Base-by-base conservation (phyloP, 2,888 invertebrate species). In the Pachymerium ferrugineum region DNA sequence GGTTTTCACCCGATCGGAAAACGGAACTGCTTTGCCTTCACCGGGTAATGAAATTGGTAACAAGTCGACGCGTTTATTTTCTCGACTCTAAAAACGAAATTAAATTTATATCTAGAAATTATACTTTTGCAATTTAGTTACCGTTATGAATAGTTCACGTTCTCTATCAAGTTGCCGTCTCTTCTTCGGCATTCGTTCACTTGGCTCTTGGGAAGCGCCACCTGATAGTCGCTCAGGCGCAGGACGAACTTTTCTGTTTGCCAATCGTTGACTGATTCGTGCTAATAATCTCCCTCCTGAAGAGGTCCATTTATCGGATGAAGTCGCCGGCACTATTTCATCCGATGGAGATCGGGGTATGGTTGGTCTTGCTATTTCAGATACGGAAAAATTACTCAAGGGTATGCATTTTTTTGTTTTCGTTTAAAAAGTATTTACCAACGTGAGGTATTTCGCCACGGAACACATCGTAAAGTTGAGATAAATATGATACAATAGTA, bases 391-490 rank as follows among this genome's bases (percentile, higher is more conserved):
- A 29, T 68, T 68, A 22, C 4, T 68, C n/a, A 25, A 19, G 10
- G 5, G 6, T 10, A 10, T 10, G 3, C 14, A 12, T 6, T 10
- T 67, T 12, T 10, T 12, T 12, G 12, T 10, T 35, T 35, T 35
- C 38, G 10, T n/a, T n/a, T n/a, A n/a, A 38, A 29, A 5, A 19
- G 3, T 2, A 25, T 74, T 6, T 72, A 76, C 76, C 76, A 62
- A 90, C 87, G 79, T 90, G 89, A 5, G 95, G 94, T 79, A 94
- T 92, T 83, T 96, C 94, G 68, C 94, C 93, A 79, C 93, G 89
- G 85, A 97, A 96, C 73, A 89, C 89, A 81, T 92, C 90, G 83
- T 95, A 95, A 76, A 97, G 89, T 82, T 94, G 91, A 70, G 91
- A 89, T 76, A 97, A 85, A 82, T 96, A 97, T 73, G 91, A 89